These are phyloP conservation scores for Colius striatus DNA, from an alignment of 2,113 vertebrate genomes.

Conservation along the genomic window DNA sequence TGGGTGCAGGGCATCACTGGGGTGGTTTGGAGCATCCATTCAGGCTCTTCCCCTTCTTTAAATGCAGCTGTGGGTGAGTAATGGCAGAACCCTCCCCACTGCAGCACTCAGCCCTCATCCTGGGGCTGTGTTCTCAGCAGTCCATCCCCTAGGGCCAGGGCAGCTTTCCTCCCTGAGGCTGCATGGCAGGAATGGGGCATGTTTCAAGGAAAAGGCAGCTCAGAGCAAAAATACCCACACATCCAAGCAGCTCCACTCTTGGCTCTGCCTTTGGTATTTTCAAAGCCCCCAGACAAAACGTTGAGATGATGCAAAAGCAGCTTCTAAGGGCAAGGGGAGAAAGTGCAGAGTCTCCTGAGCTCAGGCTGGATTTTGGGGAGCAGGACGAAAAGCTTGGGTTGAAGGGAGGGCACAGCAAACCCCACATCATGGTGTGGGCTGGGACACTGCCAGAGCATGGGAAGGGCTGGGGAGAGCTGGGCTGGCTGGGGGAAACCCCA, in stretches of 20 bases:
- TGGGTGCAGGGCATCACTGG: rapidly evolving
- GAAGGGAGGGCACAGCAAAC: background rate
- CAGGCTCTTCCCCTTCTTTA: background rate
- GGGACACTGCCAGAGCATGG: rapidly evolving
- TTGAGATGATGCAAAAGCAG: background rate
- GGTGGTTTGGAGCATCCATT: background rate
- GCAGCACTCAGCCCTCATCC: background rate
- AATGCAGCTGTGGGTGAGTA: background rate
- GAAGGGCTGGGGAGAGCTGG: background rate
- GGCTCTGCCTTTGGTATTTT: background rate
- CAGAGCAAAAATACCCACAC: background rate
- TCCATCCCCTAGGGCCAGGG: background rate
- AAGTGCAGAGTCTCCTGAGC: rapidly evolving
- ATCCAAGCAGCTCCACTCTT: background rate
- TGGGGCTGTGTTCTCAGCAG: background rate
- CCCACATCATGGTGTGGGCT: rapidly evolving
- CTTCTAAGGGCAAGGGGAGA: background rate
- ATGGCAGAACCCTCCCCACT: rapidly evolving
- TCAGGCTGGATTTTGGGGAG: background rate
- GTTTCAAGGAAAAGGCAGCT: background rate
- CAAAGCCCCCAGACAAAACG: background rate
- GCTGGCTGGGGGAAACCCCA: background rate
- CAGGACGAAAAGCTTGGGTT: background rate
- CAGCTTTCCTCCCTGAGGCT: background rate
- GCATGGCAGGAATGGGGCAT: rapidly evolving